phyloP scores from a whole-genome alignment of 2,797 vertebrate genomes.

The Pseudopleuronectes americanus region DNA sequence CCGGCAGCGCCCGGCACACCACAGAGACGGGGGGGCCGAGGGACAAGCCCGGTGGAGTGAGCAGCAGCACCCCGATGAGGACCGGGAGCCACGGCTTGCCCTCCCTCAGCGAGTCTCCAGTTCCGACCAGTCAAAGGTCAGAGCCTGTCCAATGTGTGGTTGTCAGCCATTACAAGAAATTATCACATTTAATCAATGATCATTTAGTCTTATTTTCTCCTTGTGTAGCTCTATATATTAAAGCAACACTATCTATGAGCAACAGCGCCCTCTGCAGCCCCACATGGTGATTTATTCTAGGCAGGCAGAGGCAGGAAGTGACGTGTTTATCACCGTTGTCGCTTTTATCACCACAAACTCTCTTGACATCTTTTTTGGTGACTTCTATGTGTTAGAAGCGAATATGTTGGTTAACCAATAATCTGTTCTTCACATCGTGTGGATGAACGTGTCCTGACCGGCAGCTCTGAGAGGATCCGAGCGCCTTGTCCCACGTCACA shows the following conservation, averaged over 20 bases:
- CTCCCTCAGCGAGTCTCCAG: constrained; percentile 88
- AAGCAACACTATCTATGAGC: too few relatives aligned
- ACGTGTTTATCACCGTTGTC: too few relatives aligned
- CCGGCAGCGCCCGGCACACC: constrained; percentile 52
- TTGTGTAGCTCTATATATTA: neutral
- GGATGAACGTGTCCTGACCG: constrained; percentile 2
- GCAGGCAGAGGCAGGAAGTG: too few relatives aligned
- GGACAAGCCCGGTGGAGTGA: constrained; percentile 74
- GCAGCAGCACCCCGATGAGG: constrained; percentile 88
- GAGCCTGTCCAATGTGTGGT: constrained; percentile 22
- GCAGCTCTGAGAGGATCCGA: constrained; percentile 62
- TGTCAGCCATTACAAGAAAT: neutral
- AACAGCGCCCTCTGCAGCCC: too few relatives aligned
- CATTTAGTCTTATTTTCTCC: too few relatives aligned
- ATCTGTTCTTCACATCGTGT: neutral
- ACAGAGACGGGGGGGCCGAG: constrained; percentile 61
- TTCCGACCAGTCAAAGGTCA: constrained; percentile 85
- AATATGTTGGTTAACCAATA: neutral
- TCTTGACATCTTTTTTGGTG: too few relatives aligned
- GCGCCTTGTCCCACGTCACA: constrained; percentile 57
- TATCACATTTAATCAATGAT: too few relatives aligned
- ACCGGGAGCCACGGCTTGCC: constrained; percentile 80
- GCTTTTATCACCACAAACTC: too few relatives aligned
- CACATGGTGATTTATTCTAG: too few relatives aligned
- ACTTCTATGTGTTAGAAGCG: too few relatives aligned